phyloP scores from a whole-genome alignment of 2,113 vertebrate genomes.

The Microtus montanus region DNA sequence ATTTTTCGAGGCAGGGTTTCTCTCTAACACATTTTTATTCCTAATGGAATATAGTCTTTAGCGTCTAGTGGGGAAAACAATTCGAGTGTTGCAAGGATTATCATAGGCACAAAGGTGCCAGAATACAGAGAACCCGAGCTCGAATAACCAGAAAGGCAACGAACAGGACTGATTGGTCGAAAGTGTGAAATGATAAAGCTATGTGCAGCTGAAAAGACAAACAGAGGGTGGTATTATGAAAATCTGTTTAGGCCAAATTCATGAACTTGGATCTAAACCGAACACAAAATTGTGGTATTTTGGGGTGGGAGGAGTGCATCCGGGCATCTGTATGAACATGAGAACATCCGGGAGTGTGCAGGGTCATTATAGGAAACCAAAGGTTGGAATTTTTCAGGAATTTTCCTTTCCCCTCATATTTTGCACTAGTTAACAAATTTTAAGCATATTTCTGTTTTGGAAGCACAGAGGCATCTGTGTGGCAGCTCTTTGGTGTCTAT shows the following conservation, averaged over 20 bases:
- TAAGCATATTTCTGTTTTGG: conserved; percentile 15
- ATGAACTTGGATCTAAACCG: not conserved
- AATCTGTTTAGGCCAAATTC: not conserved
- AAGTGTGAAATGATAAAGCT: not conserved
- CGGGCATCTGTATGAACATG: not conserved
- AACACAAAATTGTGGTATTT: not conserved
- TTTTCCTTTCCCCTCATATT: not conserved
- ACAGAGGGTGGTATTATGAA: not conserved
- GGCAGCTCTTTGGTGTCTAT: not conserved
- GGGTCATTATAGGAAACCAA: conserved; percentile 7
- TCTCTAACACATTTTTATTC: not conserved
- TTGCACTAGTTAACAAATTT: not conserved
- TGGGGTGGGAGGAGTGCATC: not conserved
- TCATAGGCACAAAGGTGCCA: not conserved
- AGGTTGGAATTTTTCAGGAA: not conserved
- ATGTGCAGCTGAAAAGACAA: not conserved
- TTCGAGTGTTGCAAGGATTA: not conserved
- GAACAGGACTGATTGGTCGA: not conserved
- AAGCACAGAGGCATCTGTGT: not conserved
- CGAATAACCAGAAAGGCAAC: not conserved
- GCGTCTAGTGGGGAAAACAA: not conserved
- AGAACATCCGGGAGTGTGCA: not conserved
- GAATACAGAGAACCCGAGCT: too few relatives aligned
- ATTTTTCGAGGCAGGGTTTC: not conserved
- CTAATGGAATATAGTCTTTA: not conserved